Evolutionary conservation across 2,888 invertebrate genomes (phyloP), one percentile per base, ranked within the genome.

Genomic region (Phyto melanocephala): DNA sequence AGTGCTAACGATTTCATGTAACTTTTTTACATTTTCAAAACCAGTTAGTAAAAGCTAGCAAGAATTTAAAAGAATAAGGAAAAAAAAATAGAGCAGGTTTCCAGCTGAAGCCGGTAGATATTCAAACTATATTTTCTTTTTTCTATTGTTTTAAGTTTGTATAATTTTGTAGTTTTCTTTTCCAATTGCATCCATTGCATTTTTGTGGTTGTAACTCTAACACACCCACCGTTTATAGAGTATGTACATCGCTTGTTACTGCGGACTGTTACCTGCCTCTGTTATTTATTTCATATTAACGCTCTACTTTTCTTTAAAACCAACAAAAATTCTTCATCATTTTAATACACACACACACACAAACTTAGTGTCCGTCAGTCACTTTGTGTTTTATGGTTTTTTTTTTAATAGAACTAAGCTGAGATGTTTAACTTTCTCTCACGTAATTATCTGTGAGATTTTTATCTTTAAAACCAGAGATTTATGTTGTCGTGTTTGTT

Each of bases 361-460:
- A 65, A 42, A 56, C 35, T 62, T 22, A 6, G 20, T 28, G 56
- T 28, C 60, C 33, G 50, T 42, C 42, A 50, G 74, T 47, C 15
- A 3, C 17, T 15, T 45, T 33, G 7, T 10, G 7, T 42, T 11
- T 45, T 33, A 47, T 7, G 22, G 15, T 28, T 62, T 37, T n/a
- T 58, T 56, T 13, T 65, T 24, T 56, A 20, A 45, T 37, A 77
- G 54, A 77, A 77, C 54, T 62, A 47, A 70, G 63, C 37, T 71
- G 70, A 56, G 40, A 47, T 65, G 71, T 68, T 82, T 79, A 82
- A 82, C 81, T 82, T 82, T 82, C 81, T 82, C 81, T 82, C 81
- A 82, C 81, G 79, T 82, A 81, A 70, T 81, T 79, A 82, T 74
- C 79, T 70, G 37, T 35, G 54, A 70, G 79, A 82, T 79, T 82